Evolutionary conservation across 2,797 vertebrate species (phyloP).

Genomic region (Catostomus latipinnis): DNA sequence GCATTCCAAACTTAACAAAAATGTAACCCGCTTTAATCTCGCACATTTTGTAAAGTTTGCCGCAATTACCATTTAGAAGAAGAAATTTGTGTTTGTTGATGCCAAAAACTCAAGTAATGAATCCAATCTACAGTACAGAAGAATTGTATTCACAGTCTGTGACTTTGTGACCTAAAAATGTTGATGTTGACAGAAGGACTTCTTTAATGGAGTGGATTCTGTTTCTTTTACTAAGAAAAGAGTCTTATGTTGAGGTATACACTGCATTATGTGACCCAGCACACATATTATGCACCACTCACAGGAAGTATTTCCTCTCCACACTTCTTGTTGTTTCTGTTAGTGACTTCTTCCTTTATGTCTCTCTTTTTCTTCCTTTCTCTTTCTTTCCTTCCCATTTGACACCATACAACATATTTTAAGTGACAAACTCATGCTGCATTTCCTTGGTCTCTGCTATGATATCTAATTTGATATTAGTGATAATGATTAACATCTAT

Average conservation of each 20-base stretch:
- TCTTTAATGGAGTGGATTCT: conserved; percentile 61
- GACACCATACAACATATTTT: conserved; percentile 35
- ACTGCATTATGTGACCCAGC: conserved; percentile 70
- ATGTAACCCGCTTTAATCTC: conserved; percentile 51
- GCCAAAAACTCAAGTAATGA: conserved; percentile 50
- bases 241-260: conserved; percentile 45
- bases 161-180: conserved; percentile 58
- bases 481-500: conserved; percentile 54
- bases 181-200: conserved; percentile 71
- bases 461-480: too few relatives aligned
- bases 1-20: conserved; percentile 30
- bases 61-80: conserved; percentile 52
- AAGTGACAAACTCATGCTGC: conserved; percentile 23
- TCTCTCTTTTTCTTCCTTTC: conserved; percentile 36
- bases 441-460: conserved; percentile 42
- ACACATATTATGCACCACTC: conserved; percentile 54
- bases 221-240: conserved; percentile 66
- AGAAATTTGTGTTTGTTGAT: conserved; percentile 24
- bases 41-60: conserved; percentile 29
- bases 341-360: not conserved
- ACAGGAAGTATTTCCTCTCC: conserved; percentile 23
- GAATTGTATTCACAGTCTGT: conserved; percentile 67
- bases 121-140: conserved; percentile 62
- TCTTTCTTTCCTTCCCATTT: conserved; percentile 48
- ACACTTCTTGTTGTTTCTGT: conserved; percentile 48